phyloP scores from a whole-genome alignment of 2,113 vertebrate species.

The Carettochelys insculpta region DNA sequence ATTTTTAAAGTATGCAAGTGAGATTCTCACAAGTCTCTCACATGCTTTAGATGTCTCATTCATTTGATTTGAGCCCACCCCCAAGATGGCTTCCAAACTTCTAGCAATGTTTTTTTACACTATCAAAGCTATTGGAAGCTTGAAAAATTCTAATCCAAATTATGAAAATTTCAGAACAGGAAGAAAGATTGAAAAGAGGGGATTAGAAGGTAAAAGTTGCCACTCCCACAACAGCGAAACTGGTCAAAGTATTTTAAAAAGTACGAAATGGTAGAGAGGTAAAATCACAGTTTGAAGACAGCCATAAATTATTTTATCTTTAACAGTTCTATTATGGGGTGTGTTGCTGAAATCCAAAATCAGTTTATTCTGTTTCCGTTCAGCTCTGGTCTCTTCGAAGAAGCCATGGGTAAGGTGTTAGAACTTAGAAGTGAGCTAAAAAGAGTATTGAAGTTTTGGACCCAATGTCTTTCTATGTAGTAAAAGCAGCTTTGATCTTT shows the following conservation, averaged over 20 bases:
- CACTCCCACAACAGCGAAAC: neutral
- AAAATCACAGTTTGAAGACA: neutral
- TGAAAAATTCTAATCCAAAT: neutral
- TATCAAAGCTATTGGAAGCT: neutral
- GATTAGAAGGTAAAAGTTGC: neutral
- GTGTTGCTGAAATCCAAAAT: neutral
- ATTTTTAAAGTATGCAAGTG: neutral
- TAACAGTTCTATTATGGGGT: neutral
- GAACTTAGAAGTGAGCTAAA: neutral
- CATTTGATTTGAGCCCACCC: neutral
- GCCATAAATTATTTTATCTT: neutral
- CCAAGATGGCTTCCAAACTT: neutral
- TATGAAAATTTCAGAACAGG: neutral
- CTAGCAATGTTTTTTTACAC: neutral
- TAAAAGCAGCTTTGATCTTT: too few relatives aligned
- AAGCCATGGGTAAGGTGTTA: neutral
- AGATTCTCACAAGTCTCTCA: constrained; percentile 52
- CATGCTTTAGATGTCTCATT: constrained; percentile 28
- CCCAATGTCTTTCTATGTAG: neutral
- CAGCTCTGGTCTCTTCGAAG: accelerated
- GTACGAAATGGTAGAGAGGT: neutral
- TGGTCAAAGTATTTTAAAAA: neutral
- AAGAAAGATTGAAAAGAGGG: neutral
- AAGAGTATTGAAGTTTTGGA: neutral
- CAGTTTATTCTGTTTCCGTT: neutral